Percentiles rank a stretch among this genome's conserved stretches.
Evolutionary conservation across 2,113 vertebrate genomes (phyloP).

Genomic region (Paradisaea rubra): DNA sequence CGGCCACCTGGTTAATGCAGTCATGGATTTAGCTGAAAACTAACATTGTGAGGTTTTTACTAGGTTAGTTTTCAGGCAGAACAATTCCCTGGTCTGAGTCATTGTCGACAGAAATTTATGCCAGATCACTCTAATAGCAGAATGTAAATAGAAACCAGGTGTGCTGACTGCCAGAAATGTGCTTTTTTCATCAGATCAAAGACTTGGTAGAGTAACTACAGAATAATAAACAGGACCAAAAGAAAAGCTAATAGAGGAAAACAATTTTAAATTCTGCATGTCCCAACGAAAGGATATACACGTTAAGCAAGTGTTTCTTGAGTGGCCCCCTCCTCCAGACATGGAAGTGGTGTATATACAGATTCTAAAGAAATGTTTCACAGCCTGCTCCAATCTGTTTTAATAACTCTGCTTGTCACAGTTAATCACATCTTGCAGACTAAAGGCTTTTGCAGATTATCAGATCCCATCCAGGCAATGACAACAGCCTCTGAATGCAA

Average conservation of each 20-base stretch:
- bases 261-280: background rate
- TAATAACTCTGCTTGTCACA: background rate
- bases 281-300: background rate
- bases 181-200: background rate
- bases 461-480: background rate
- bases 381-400: background rate
- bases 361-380: background rate
- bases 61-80: background rate
- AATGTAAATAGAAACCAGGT: constrained; percentile 13
- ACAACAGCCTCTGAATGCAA: background rate
- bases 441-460: background rate
- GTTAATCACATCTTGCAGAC: background rate
- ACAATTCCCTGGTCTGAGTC: background rate
- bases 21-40: background rate
- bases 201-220: background rate
- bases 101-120: background rate
- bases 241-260: background rate
- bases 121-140: background rate
- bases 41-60: background rate
- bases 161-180: constrained; percentile 10
- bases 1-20: rapidly evolving
- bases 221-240: background rate
- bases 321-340: background rate
- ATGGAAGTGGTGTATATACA: background rate
- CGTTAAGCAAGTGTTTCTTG: background rate